phyloP scores from a whole-genome alignment of 2,113 vertebrate species.

The Actinemys pallida region DNA sequence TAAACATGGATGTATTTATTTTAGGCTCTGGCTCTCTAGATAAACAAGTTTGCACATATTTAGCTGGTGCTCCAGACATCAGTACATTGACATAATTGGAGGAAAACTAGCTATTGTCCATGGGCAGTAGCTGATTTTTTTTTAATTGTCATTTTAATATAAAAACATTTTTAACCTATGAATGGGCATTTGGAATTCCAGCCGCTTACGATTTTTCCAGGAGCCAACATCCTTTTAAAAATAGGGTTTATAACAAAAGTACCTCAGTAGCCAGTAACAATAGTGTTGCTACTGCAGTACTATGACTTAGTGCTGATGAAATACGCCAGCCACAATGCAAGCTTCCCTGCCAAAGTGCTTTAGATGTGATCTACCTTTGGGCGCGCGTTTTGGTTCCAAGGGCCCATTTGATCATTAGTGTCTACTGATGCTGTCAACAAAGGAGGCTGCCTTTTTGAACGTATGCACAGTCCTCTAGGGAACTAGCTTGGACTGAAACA shows the following conservation, averaged over 20 bases:
- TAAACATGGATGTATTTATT: not conserved
- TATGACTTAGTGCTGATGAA: not conserved
- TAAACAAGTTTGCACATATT: not conserved
- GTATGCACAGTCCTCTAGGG: not conserved
- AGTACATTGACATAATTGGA: not conserved
- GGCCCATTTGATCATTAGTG: not conserved
- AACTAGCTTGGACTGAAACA: not conserved
- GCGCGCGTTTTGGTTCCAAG: not conserved
- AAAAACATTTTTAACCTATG: not conserved
- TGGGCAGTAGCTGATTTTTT: not conserved
- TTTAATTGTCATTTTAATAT: not conserved
- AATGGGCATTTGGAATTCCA: not conserved
- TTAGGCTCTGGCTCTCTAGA: not conserved
- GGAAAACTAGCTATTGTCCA: not conserved
- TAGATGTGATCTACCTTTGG: fast-evolving
- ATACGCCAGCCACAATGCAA: not conserved
- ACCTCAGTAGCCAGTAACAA: not conserved
- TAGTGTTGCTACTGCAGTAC: not conserved
- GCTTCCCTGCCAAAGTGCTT: not conserved
- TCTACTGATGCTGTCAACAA: not conserved
- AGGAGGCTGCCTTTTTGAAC: not conserved
- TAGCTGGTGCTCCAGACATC: not conserved
- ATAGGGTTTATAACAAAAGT: not conserved
- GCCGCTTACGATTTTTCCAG: not conserved
- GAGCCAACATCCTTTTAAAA: not conserved